Percentiles rank a stretch among this genome's conserved stretches.
These are phyloP conservation scores for Prosopocoilus inquinatus DNA, from an alignment of 2,888 invertebrate species.

Conservation along the genomic window DNA sequence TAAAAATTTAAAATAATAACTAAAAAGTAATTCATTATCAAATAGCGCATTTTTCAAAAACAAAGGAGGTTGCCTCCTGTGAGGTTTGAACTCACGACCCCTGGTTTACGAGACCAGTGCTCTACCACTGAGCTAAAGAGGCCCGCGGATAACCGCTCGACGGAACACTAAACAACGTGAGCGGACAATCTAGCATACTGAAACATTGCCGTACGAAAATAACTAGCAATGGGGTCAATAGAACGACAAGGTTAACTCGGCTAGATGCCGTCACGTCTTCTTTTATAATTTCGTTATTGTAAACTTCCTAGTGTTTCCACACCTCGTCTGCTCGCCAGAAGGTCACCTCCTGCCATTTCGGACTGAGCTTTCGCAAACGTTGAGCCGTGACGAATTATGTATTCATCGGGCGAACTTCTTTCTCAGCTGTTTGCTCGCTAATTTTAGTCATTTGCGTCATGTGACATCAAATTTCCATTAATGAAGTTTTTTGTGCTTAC, in stretches of 20 bases:
- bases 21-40: too few species aligned
- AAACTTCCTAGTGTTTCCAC: constrained; percentile 23
- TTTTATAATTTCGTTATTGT: constrained; percentile 12
- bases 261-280: constrained; percentile 21
- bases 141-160: constrained; percentile 43
- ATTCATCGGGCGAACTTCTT: too few species aligned
- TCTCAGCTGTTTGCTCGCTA: too few species aligned
- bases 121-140: constrained; percentile 83
- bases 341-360: constrained; percentile 16
- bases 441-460: too few species aligned
- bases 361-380: background rate
- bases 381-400: too few species aligned
- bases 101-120: constrained; percentile 84
- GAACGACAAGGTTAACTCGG: constrained; percentile 23
- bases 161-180: background rate
- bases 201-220: background rate
- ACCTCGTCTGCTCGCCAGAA: constrained; percentile 15
- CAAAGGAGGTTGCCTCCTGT: constrained; percentile 63
- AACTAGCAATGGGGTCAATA: constrained; percentile 18
- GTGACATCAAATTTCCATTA: too few species aligned
- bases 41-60: background rate
- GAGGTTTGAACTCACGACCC: constrained; percentile 82
- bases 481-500: too few species aligned
- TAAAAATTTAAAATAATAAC: too few species aligned
- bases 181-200: background rate